phyloP scores from a whole-genome alignment of 2,113 vertebrate genomes.

The Sinocyclocheilus grahami region DNA sequence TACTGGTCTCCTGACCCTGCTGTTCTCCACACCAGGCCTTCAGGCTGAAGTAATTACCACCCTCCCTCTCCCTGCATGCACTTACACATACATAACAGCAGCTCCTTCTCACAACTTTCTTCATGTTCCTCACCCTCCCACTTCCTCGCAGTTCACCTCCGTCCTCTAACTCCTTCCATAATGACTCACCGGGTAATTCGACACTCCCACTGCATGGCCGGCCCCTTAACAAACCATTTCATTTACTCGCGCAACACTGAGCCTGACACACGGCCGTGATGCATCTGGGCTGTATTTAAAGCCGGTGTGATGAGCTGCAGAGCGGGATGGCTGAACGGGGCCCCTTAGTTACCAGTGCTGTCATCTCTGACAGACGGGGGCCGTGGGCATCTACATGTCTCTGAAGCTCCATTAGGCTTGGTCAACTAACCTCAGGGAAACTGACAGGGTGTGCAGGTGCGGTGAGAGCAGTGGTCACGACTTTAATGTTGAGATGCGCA shows the following conservation, averaged over 20 bases:
- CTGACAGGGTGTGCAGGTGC: constrained; percentile 47
- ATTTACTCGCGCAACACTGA: not conserved
- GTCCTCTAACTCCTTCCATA: constrained; percentile 36
- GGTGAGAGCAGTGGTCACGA: constrained; percentile 49
- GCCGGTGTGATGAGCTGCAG: not conserved
- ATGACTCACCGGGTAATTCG: constrained; percentile 50
- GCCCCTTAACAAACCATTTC: constrained; percentile 29
- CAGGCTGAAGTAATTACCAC: not conserved
- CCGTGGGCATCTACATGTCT: constrained; percentile 47
- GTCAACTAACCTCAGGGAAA: constrained; percentile 51
- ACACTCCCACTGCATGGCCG: constrained; percentile 2
- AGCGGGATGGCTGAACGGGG: not conserved
- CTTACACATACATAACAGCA: not conserved
- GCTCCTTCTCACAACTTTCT: constrained; percentile 3
- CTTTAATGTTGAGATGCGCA: constrained; percentile 47
- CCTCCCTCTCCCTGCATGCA: not conserved
- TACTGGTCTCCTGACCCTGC: constrained; percentile 26
- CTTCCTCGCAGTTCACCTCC: constrained; percentile 5
- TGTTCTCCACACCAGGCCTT: constrained; percentile 8
- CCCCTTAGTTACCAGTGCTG: constrained; percentile 6
- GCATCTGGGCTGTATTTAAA: constrained; percentile 28
- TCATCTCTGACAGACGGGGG: constrained; percentile 23
- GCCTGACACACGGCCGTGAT: not conserved
- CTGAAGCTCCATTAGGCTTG: constrained; percentile 49
- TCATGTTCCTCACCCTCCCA: constrained; percentile 1